Conservation (phyloP, 1,140 invertebrate genomes). For the Drosophila sproati region DNA sequence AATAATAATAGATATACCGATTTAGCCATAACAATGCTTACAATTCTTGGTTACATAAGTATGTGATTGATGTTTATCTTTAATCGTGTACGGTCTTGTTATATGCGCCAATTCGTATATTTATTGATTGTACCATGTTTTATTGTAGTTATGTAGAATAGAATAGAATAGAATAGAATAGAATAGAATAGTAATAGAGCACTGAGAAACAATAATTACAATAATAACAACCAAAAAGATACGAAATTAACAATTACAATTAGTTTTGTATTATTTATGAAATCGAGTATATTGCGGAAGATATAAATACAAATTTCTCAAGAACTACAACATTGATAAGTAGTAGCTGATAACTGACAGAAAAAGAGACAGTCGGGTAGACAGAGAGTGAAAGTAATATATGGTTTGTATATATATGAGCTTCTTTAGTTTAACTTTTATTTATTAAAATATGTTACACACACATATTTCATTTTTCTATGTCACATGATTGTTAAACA, state of each 20-base stretch:
- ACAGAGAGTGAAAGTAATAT: conserved; percentile 50
- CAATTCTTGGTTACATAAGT: conserved; percentile 9
- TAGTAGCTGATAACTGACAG: conserved; percentile 55
- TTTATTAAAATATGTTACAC: conserved; percentile 50
- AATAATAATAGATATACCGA: conserved; percentile 5
- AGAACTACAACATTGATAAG: conserved; percentile 70
- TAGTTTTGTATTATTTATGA: conserved; percentile 15
- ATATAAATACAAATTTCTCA: conserved; percentile 47
- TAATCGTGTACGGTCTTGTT: conserved; percentile 27
- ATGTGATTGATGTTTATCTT: conserved; percentile 33
- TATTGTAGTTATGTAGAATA: conserved; percentile 14
- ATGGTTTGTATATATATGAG: conserved; percentile 54
- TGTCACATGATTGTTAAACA: conserved; percentile 17
- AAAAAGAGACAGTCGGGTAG: conserved; percentile 51
- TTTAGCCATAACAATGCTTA: conserved; percentile 3
- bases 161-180: conserved; percentile 16
- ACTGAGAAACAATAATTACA: conserved; percentile 17
- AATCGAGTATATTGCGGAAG: conserved; percentile 37
- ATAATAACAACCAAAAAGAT: conserved; percentile 14
- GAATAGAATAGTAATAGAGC: conserved; percentile 22
- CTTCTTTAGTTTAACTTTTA: conserved; percentile 51
- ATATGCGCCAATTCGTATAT: conserved; percentile 46
- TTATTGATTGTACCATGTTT: conserved; percentile 41
- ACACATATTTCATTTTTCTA: conserved; percentile 48
- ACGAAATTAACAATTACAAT: conserved; percentile 10